Percentiles rank a stretch among this genome's conserved stretches.
phyloP scores from a whole-genome alignment of 2,888 invertebrate genomes.

The Nephrotoma flavescens region DNA sequence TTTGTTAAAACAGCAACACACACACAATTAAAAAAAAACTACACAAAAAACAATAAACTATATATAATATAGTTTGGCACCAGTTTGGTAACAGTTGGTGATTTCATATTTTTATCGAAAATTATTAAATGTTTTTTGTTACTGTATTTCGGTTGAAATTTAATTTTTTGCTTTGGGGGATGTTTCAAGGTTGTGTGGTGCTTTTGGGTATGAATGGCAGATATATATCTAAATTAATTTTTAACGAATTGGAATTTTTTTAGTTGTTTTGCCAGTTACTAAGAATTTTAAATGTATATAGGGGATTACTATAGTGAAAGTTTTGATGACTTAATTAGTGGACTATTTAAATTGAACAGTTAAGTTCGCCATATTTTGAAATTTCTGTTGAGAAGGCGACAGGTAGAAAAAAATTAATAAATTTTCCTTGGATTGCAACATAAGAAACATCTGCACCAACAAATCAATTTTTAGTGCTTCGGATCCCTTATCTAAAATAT shows the following conservation, averaged over 20 bases:
- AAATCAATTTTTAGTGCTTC: not conserved
- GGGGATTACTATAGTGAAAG: not conserved
- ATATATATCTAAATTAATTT: not conserved
- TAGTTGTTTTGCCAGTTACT: not conserved
- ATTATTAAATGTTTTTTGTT: not conserved
- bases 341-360: not conserved
- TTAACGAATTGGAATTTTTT: not conserved
- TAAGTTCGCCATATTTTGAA: not conserved
- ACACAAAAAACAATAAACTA: not conserved
- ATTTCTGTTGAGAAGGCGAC: not conserved
- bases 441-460: not conserved
- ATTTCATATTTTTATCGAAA: not conserved
- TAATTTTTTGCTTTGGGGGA: not conserved
- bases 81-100: not conserved
- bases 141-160: not conserved
- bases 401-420: not conserved
- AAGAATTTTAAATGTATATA: not conserved
- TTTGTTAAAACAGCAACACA: not conserved
- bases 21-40: not conserved
- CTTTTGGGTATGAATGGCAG: not conserved
- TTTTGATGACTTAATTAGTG: not conserved
- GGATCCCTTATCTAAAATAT: too few species aligned
- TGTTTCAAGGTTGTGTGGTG: not conserved
- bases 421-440: not conserved
- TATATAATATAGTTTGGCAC: not conserved